phyloP scores from a whole-genome alignment of 2,888 invertebrate species.

The Germaria angustata region DNA sequence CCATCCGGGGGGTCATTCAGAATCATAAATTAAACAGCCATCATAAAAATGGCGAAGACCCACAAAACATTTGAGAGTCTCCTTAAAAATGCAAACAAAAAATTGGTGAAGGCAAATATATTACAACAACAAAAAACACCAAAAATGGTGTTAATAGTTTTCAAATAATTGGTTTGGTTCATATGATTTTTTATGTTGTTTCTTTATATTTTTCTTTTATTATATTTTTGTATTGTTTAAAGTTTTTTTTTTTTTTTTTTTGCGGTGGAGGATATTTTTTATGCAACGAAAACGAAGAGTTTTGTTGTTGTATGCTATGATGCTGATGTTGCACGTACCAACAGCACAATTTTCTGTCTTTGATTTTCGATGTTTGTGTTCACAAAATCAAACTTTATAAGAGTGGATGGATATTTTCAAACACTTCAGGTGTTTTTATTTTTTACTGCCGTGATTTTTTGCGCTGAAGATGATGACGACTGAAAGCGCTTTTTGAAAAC shows the following conservation, averaged over 20 bases:
- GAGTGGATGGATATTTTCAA: conserved; percentile 27
- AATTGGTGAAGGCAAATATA: neutral
- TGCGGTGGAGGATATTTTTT: conserved; percentile 17
- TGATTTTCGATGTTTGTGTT: conserved; percentile 32
- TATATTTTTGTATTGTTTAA: conserved; percentile 20
- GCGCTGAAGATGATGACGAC: conserved; percentile 31
- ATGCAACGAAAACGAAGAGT: conserved; percentile 12
- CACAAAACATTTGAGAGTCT: neutral
- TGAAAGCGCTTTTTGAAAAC: conserved; percentile 49
- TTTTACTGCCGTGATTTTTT: neutral
- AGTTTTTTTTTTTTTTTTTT: neutral
- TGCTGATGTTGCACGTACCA: conserved; percentile 43
- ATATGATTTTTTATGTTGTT: conserved; percentile 1
- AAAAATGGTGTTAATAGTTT: conserved; percentile 59
- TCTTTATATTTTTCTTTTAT: neutral
- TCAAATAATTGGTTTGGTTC: conserved; percentile 59
- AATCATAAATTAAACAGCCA: conserved; percentile 23
- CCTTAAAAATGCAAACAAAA: conserved; percentile 9
- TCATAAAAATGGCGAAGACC: neutral
- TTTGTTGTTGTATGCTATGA: neutral
- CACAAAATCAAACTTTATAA: conserved; percentile 18
- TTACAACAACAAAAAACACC: too few relatives aligned
- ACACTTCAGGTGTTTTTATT: conserved; percentile 49
- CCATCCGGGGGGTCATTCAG: conserved; percentile 25
- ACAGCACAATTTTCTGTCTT: neutral